A percentile compares a stretch with the other conserved stretches of the same genome.
These are phyloP conservation scores for Tetragnatha versicolor DNA, from an alignment of 1,140 invertebrate genomes.

Conservation along the genomic window DNA sequence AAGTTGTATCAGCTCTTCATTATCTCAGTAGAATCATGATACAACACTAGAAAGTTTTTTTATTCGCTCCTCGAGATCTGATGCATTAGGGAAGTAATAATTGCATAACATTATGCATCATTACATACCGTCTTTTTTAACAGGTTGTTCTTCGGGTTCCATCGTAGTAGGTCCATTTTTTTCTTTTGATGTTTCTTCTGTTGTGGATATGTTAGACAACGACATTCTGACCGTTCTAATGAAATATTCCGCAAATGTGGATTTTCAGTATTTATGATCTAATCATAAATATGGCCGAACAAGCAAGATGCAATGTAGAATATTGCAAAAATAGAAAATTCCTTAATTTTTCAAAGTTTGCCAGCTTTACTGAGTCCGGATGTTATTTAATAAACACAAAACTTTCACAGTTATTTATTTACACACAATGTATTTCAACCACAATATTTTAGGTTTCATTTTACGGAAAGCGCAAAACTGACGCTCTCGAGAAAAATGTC, in stretches of 20 bases:
- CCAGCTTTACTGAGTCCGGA: background rate
- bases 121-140: constrained; percentile 23
- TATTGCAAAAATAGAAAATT: constrained; percentile 5
- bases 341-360: background rate
- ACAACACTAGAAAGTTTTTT: too few relatives aligned
- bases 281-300: constrained; percentile 47
- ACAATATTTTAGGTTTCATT: background rate
- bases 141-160: constrained; percentile 18
- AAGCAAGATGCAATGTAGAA: background rate
- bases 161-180: background rate
- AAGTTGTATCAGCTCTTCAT: too few relatives aligned
- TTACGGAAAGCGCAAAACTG: background rate
- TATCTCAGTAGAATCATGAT: too few relatives aligned
- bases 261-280: too few relatives aligned
- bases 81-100: too few relatives aligned
- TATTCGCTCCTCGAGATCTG: too few relatives aligned
- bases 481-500: constrained; percentile 49
- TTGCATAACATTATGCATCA: too few relatives aligned
- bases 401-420: background rate
- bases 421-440: too few relatives aligned
- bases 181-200: constrained; percentile 1
- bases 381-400: background rate
- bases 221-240: constrained; percentile 34
- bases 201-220: constrained; percentile 7
- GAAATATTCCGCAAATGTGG: background rate